These are phyloP conservation scores for Pseudomugil tenellus DNA, from an alignment of 2,797 vertebrate genomes.

Conservation along the genomic window DNA sequence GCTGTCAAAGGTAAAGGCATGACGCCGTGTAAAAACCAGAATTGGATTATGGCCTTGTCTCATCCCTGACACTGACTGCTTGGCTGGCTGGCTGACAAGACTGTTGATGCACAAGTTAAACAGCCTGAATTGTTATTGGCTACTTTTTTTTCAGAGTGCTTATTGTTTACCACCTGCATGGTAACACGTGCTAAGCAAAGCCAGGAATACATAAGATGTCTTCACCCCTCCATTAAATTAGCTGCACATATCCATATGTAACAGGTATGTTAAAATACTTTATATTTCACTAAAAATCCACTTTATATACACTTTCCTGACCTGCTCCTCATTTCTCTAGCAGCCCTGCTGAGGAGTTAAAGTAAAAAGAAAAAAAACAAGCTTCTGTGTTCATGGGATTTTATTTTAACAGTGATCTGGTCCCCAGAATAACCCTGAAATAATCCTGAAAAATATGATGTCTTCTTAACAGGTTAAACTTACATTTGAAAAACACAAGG, in stretches of 20 bases:
- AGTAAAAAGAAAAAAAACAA: no score
- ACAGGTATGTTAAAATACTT: no score
- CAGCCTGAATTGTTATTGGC: slow-evolving; percentile 66
- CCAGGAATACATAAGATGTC: not conserved
- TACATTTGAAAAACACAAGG: no score
- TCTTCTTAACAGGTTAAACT: no score
- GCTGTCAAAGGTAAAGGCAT: slow-evolving; percentile 80
- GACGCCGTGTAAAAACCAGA: slow-evolving; percentile 79
- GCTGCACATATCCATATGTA: not conserved
- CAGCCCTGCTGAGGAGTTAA: no score
- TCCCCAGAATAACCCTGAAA: no score
- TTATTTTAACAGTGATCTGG: no score
- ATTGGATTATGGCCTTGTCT: slow-evolving; percentile 83
- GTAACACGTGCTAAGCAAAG: slow-evolving; percentile 25
- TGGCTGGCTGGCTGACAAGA: slow-evolving; percentile 72
- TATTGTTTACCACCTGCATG: slow-evolving; percentile 36
- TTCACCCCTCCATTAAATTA: not conserved
- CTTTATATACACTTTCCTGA: no score
- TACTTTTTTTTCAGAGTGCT: slow-evolving; percentile 41
- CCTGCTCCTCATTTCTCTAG: no score
- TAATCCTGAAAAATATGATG: no score
- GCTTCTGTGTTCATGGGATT: no score
- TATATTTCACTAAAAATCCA: no score
- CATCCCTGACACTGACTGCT: slow-evolving; percentile 76
- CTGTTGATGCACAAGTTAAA: slow-evolving; percentile 76